Percentiles rank a stretch among this genome's conserved stretches.
phyloP scores from a whole-genome alignment of 2,888 invertebrate species.

The Leptopilina myrica region DNA sequence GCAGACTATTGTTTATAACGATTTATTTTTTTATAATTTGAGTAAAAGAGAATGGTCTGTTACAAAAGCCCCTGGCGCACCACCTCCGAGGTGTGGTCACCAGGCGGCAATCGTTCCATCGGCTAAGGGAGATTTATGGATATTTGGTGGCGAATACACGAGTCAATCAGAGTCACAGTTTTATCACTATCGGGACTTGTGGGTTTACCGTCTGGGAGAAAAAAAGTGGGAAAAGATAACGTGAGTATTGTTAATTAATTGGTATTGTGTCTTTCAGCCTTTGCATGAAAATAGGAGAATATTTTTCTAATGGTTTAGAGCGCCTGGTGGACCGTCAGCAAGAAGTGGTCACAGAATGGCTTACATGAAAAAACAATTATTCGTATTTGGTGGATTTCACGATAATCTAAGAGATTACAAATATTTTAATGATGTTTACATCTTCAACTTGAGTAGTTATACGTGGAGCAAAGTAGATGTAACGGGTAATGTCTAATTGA shows the following conservation, averaged over 20 bases:
- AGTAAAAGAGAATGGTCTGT: slow-evolving; percentile 88
- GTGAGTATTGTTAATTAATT: slow-evolving; percentile 57
- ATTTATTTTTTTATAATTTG: slow-evolving; percentile 89
- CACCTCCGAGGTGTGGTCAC: slow-evolving; percentile 93
- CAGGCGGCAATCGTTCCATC: slow-evolving; percentile 88
- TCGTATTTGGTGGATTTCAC: slow-evolving; percentile 94
- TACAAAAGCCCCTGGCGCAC: slow-evolving; percentile 89
- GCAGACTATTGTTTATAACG: slow-evolving; percentile 91
- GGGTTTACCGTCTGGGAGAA: slow-evolving; percentile 87
- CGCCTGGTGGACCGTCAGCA: slow-evolving; percentile 88
- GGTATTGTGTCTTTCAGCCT: background rate
- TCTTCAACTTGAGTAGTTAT: slow-evolving; percentile 88
- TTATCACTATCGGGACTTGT: slow-evolving; percentile 94
- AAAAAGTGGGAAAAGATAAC: slow-evolving; percentile 91
- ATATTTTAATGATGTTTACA: slow-evolving; percentile 92
- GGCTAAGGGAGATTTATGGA: slow-evolving; percentile 85
- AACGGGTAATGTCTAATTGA: slow-evolving; percentile 63
- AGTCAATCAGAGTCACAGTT: slow-evolving; percentile 94
- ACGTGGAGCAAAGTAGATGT: slow-evolving; percentile 86
- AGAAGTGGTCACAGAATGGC: slow-evolving; percentile 94
- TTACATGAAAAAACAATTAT: slow-evolving; percentile 85
- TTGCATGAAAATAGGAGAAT: background rate
- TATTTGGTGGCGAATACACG: slow-evolving; percentile 96
- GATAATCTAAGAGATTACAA: slow-evolving; percentile 92
- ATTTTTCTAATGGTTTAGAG: slow-evolving; percentile 67